phyloP scores from a whole-genome alignment of 2,797 vertebrate genomes.

The Pangasius mekongensis region DNA sequence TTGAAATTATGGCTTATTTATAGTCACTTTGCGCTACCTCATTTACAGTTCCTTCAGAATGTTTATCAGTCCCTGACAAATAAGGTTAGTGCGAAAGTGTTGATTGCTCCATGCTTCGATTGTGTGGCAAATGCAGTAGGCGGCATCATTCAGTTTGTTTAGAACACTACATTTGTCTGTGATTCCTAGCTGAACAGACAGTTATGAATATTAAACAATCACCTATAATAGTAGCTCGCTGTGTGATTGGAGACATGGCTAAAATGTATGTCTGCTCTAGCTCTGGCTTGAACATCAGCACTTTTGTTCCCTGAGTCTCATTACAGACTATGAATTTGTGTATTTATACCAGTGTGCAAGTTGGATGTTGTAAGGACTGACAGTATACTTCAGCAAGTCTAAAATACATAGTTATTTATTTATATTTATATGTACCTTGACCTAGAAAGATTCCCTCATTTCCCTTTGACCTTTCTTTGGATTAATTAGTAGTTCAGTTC shows the following conservation, averaged over 20 bases:
- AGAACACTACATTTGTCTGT: neutral
- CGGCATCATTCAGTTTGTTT: neutral
- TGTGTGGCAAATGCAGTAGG: neutral
- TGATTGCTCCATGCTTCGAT: neutral
- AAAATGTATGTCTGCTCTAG: neutral
- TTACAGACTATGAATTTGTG: neutral
- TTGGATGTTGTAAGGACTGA: neutral
- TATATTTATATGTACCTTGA: neutral
- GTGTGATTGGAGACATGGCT: neutral
- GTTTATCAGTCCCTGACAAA: slow-evolving; percentile 15
- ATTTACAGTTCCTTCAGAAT: neutral
- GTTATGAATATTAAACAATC: neutral
- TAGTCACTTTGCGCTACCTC: neutral
- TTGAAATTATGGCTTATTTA: neutral
- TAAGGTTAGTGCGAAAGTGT: neutral
- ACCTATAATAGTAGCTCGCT: neutral
- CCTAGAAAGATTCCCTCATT: neutral
- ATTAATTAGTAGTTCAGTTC: neutral
- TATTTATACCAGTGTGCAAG: neutral
- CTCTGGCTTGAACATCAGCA: neutral
- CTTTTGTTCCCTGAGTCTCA: neutral
- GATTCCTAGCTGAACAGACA: neutral
- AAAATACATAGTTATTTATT: neutral
- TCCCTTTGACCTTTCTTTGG: neutral
- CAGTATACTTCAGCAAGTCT: neutral